Conservation (phyloP, 2,888 invertebrate genomes). For the Brachyopa scutellaris region DNA sequence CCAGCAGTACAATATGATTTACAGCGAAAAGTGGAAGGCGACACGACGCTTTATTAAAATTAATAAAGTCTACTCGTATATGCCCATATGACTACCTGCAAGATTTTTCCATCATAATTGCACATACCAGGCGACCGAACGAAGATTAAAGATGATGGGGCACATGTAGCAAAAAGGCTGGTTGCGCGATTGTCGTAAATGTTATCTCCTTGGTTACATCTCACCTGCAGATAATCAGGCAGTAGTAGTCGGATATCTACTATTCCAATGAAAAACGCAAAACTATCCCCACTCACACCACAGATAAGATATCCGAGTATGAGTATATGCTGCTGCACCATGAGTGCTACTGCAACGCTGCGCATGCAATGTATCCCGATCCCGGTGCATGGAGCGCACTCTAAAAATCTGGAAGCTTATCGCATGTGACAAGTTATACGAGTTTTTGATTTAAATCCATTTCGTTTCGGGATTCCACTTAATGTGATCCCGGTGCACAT, state of each 20-base stretch:
- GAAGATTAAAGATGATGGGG: slow-evolving; percentile 62
- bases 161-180: slow-evolving; percentile 42
- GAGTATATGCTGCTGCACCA: slow-evolving; percentile 39
- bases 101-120: slow-evolving; percentile 61
- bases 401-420: slow-evolving; percentile 70
- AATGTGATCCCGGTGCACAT: slow-evolving; percentile 72
- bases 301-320: slow-evolving; percentile 54
- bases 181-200: slow-evolving; percentile 62
- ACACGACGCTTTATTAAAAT: too few species aligned
- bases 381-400: slow-evolving; percentile 42
- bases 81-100: slow-evolving; percentile 14
- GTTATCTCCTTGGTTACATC: slow-evolving; percentile 70
- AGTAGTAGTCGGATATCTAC: slow-evolving; percentile 58
- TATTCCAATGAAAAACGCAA: slow-evolving; percentile 20
- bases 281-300: neutral
- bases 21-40: too few species aligned
- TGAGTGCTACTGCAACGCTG: slow-evolving; percentile 52
- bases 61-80: too few species aligned
- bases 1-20: too few species aligned
- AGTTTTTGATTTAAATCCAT: slow-evolving; percentile 73
- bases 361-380: slow-evolving; percentile 39
- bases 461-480: slow-evolving; percentile 72
- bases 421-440: slow-evolving; percentile 73
- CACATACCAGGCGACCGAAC: slow-evolving; percentile 50
- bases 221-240: slow-evolving; percentile 69